phyloP scores from a whole-genome alignment of 2,888 invertebrate genomes.

The Pristionchus mayeri region DNA sequence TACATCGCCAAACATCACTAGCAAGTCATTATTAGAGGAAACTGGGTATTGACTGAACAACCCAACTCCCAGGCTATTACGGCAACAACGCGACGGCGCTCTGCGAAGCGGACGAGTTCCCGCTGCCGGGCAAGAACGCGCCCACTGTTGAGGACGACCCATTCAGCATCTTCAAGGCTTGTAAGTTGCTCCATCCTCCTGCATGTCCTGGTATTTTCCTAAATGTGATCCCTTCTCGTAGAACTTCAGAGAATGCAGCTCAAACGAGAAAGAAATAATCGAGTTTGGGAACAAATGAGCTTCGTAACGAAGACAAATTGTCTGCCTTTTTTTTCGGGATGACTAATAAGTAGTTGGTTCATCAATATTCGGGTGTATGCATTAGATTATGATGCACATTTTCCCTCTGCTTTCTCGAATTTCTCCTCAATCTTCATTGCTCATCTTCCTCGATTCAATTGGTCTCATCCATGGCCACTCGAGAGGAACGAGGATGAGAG shows the following conservation, averaged over 20 bases:
- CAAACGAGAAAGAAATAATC: not conserved
- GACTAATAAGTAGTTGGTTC: not conserved
- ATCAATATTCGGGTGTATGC: not conserved
- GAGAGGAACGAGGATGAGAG: slow-evolving; percentile 8
- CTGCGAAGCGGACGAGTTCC: slow-evolving; percentile 48
- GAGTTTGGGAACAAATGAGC: not conserved
- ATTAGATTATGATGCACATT: slow-evolving; percentile 1
- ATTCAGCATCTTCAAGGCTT: slow-evolving; percentile 41
- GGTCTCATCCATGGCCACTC: slow-evolving; percentile 18
- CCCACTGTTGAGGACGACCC: slow-evolving; percentile 48
- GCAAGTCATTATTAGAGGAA: no score
- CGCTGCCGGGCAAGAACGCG: not conserved
- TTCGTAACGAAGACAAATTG: not conserved
- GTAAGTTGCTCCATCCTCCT: not conserved
- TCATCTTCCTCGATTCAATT: slow-evolving; percentile 19
- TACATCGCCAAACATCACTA: no score
- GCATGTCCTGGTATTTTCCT: not conserved
- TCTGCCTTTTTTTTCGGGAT: not conserved
- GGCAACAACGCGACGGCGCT: slow-evolving; percentile 47
- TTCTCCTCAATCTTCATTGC: not conserved
- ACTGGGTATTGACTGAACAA: no score
- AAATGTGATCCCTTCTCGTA: not conserved
- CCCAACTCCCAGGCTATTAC: slow-evolving; percentile 47
- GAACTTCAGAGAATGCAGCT: no score
- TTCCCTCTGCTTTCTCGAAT: not conserved